Conservation (phyloP, 2,888 invertebrate species). For the Phyllotreta cruciferae region DNA sequence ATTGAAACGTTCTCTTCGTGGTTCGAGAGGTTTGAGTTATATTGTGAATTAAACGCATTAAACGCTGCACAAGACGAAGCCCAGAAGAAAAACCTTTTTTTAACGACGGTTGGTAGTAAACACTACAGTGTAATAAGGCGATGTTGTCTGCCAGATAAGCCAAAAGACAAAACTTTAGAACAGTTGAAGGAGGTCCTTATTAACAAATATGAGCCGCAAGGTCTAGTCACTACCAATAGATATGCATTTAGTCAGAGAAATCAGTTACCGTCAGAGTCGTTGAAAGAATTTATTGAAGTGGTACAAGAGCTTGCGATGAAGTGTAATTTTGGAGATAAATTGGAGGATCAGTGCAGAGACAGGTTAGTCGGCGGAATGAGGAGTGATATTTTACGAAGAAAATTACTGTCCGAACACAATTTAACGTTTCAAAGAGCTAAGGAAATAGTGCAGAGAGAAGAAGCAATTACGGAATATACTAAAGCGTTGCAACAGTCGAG, state of each 20-base stretch:
- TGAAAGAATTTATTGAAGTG: conserved; percentile 10
- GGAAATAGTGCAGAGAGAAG: conserved; percentile 11
- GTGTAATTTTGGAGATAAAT: conserved; percentile 6
- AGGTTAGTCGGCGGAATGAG: conserved; percentile 17
- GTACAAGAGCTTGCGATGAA: conserved; percentile 12
- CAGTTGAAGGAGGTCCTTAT: neutral
- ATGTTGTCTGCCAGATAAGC: neutral
- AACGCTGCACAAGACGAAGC: neutral
- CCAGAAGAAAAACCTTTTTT: conserved; percentile 4
- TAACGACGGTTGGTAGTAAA: conserved; percentile 3
- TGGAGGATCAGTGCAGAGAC: conserved; percentile 1
- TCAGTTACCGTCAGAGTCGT: conserved; percentile 5
- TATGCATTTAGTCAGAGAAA: conserved; percentile 15
- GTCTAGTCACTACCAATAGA: conserved; percentile 18
- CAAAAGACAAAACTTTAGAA: neutral
- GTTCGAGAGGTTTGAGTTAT: conserved; percentile 1
- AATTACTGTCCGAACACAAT: conserved; percentile 14
- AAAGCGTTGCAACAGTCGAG: conserved; percentile 9
- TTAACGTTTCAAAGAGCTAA: conserved; percentile 17
- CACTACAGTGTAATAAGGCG: neutral
- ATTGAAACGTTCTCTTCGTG: neutral
- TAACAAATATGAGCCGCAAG: conserved; percentile 14
- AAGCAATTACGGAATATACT: conserved; percentile 12
- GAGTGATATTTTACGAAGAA: conserved; percentile 16
- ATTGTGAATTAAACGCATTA: conserved; percentile 6